Conservation (phyloP, 2,888 invertebrate genomes). For the Nomada fabriciana region DNA sequence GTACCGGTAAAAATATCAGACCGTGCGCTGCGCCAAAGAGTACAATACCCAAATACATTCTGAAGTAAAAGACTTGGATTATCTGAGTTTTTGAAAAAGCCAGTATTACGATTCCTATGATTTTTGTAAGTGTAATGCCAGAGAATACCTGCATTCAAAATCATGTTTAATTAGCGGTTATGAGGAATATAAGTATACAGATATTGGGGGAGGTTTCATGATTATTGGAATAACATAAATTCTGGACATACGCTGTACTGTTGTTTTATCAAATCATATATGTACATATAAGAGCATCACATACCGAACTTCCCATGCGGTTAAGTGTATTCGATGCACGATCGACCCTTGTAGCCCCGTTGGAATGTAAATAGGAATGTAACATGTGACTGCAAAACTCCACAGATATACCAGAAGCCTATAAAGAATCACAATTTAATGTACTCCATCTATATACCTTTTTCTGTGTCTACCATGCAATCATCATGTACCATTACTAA, state of each 20-base stretch:
- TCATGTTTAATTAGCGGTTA: too few relatives aligned
- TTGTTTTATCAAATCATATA: neutral
- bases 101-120: constrained; percentile 94
- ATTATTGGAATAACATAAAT: too few relatives aligned
- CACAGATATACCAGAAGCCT: constrained; percentile 96
- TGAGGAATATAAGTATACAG: too few relatives aligned
- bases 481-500: constrained; percentile 90
- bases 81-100: constrained; percentile 97
- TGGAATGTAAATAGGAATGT: constrained; percentile 88
- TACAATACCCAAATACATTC: constrained; percentile 98
- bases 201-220: too few relatives aligned
- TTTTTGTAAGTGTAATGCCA: constrained; percentile 97
- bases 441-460: neutral
- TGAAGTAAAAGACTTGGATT: constrained; percentile 96
- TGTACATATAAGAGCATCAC: constrained; percentile 71
- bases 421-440: constrained; percentile 34
- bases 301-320: constrained; percentile 93
- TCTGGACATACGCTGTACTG: too few relatives aligned
- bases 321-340: constrained; percentile 91
- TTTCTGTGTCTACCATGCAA: neutral
- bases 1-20: constrained; percentile 95
- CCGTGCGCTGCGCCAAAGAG: constrained; percentile 96
- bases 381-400: constrained; percentile 98
- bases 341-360: constrained; percentile 84
- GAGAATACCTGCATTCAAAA: constrained; percentile 89